Conservation (phyloP, 2,797 vertebrate species). For the Pseudomugil gertrudae region DNA sequence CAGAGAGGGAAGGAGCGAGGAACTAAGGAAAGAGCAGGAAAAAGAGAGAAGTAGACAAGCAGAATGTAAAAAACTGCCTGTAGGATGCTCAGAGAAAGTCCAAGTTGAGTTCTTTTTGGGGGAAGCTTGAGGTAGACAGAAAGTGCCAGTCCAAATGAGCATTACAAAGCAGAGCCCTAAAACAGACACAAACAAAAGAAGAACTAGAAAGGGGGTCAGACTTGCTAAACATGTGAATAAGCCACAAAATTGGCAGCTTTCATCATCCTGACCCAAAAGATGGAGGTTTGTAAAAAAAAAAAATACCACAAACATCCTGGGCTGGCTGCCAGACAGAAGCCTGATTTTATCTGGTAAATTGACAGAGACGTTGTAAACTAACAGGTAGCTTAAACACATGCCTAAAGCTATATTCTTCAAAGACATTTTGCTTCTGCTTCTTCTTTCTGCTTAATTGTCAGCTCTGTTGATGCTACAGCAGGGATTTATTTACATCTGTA, state of each 20-base stretch:
- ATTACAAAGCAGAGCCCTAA: not conserved
- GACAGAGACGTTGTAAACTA: conserved; percentile 24
- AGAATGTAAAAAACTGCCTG: not conserved
- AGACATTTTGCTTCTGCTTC: conserved; percentile 32
- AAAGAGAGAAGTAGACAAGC: conserved; percentile 15
- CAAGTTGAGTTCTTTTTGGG: conserved; percentile 1
- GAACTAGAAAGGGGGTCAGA: conserved; percentile 2
- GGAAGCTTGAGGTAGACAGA: not conserved
- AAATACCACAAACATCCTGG: not conserved
- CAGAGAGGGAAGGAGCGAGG: conserved; percentile 15
- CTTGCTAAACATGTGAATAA: not conserved
- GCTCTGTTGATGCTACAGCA: conserved; percentile 13
- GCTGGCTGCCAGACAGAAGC: conserved; percentile 17
- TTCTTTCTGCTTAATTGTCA: conserved; percentile 17
- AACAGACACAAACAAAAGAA: not conserved
- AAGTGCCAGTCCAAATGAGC: conserved; percentile 17
- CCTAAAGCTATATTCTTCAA: conserved; percentile 24
- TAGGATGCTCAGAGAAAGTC: conserved; percentile 11
- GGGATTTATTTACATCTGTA: conserved; percentile 11
- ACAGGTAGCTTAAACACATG: conserved; percentile 17
- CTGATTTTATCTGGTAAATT: conserved; percentile 27
- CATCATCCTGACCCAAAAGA: conserved; percentile 12
- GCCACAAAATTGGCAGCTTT: conserved; percentile 12
- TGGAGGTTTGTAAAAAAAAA: conserved; percentile 10
- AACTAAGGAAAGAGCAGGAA: conserved; percentile 11